phyloP scores from a whole-genome alignment of 2,888 invertebrate species.

The Rhaphigaster nebulosa region DNA sequence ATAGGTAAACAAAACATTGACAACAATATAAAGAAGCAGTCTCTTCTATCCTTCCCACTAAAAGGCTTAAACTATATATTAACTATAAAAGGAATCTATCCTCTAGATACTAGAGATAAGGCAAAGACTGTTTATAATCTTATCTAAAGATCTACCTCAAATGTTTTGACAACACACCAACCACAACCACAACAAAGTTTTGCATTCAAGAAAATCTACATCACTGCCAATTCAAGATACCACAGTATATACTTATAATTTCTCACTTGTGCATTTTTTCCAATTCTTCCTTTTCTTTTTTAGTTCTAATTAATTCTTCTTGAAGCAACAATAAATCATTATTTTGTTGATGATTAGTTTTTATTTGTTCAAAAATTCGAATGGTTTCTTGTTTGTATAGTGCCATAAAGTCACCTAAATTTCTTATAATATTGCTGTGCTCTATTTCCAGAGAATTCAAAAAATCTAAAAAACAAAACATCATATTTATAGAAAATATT shows the following conservation, averaged over 20 bases:
- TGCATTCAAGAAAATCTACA: not conserved
- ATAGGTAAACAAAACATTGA: not conserved
- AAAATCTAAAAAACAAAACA: constrained; percentile 22
- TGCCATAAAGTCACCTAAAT: not conserved
- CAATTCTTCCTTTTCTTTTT: constrained; percentile 66
- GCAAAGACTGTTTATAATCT: constrained; percentile 6
- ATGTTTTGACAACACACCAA: not conserved
- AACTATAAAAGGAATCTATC: not conserved
- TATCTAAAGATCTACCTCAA: not conserved
- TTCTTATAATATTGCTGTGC: not conserved
- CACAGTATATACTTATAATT: constrained; percentile 5
- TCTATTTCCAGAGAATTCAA: not conserved
- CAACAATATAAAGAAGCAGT: not conserved
- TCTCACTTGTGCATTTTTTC: constrained; percentile 65
- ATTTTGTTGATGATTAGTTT: constrained; percentile 23
- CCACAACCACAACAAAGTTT: not conserved
- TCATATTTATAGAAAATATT: not conserved
- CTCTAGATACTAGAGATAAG: not conserved
- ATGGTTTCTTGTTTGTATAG: constrained; percentile 44
- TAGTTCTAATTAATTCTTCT: constrained; percentile 65
- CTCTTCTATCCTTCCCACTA: not conserved
- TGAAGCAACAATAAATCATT: constrained; percentile 62
- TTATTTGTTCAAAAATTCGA: constrained; percentile 55
- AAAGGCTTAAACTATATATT: not conserved
- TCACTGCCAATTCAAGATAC: not conserved